Percentiles rank a stretch among this genome's conserved stretches.
Conservation (phyloP, 2,888 invertebrate genomes). For the Synergus japonicus region DNA sequence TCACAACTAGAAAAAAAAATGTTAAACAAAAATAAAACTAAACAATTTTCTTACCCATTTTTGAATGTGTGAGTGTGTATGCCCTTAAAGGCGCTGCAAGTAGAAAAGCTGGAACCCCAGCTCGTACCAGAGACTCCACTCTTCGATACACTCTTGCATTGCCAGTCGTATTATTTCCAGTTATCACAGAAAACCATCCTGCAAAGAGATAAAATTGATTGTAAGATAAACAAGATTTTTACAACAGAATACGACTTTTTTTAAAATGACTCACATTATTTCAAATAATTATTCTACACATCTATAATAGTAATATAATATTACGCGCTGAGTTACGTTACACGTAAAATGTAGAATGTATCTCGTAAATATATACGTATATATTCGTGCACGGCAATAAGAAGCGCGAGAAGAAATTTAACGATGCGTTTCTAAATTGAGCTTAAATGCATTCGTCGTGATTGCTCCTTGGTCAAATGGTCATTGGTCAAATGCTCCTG, state of each 20-base stretch:
- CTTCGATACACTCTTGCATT: slow-evolving; percentile 74
- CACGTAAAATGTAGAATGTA: slow-evolving; percentile 33
- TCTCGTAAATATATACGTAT: slow-evolving; percentile 35
- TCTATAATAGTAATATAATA: not conserved
- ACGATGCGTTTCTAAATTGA: slow-evolving; percentile 61
- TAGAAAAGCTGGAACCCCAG: slow-evolving; percentile 74
- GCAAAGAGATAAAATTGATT: slow-evolving; percentile 56
- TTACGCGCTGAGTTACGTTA: slow-evolving; percentile 21
- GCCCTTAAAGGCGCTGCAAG: slow-evolving; percentile 73
- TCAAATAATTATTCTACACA: slow-evolving; percentile 8
- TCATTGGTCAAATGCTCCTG: not conserved
- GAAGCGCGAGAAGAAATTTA: slow-evolving; percentile 63
- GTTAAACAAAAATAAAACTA: too few relatives aligned
- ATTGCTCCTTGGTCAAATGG: slow-evolving; percentile 17
- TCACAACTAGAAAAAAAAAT: not conserved
- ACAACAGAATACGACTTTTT: not conserved
- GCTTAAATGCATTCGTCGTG: slow-evolving; percentile 50
- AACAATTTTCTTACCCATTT: slow-evolving; percentile 71
- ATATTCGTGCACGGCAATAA: slow-evolving; percentile 48
- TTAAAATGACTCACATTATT: not conserved
- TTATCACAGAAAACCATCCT: slow-evolving; percentile 78
- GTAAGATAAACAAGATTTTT: not conserved
- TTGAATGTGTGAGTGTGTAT: slow-evolving; percentile 74
- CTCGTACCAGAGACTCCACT: slow-evolving; percentile 73
- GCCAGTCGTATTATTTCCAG: slow-evolving; percentile 72